Base-by-base conservation (phyloP, 2,888 invertebrate species). In the Macrophya alboannulata region DNA sequence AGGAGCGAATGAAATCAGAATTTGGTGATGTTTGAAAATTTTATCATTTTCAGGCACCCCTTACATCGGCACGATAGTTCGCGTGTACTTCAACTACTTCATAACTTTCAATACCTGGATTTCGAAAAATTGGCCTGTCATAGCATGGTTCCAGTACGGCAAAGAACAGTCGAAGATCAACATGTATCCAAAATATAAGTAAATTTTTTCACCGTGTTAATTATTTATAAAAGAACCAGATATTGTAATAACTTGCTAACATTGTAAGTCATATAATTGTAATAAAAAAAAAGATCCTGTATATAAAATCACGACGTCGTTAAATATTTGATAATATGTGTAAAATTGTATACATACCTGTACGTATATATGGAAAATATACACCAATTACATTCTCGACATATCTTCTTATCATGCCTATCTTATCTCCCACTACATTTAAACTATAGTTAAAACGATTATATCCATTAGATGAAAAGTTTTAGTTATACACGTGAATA, bases 81-180 rank as follows among this genome's bases (percentile, higher is more conserved):
- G 89, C 81, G 48, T 1, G 4, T 85, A 45, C 12, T 89, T 86
- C 65, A 90, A 92, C 83, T n/a, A n/a, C 0, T 82, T 86, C 0
- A 0, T 89, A 1, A 4, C 0, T 0, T 2, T 87, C 0, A 68
- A 31, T 12, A 87, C 88, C 21, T 89, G 90, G 90, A 0, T 89
- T 0, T 1, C 85, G 2, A 45, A 82, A 45, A 43, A 86, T 5
- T 89, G 31, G 51, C 90, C 90, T 0, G 0, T 92, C 0, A 0
- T 87, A 0, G 89, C 90, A 5, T 89, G 89, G 85, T 12, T 90
- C 1, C 87, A 85, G 82, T 91, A 89, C 72, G 91, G 92, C 0
- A 90, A 85, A 76, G 2, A 85, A 0, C 48, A 89, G 0, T 40
- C 88, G 0, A 72, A 48, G 48, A 59, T 92, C 9, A 85, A 87